A percentile compares a stretch with the other conserved stretches of the same genome.
Evolutionary conservation across 2,888 invertebrate species (phyloP).

Genomic region (Standfussiana lucernea): DNA sequence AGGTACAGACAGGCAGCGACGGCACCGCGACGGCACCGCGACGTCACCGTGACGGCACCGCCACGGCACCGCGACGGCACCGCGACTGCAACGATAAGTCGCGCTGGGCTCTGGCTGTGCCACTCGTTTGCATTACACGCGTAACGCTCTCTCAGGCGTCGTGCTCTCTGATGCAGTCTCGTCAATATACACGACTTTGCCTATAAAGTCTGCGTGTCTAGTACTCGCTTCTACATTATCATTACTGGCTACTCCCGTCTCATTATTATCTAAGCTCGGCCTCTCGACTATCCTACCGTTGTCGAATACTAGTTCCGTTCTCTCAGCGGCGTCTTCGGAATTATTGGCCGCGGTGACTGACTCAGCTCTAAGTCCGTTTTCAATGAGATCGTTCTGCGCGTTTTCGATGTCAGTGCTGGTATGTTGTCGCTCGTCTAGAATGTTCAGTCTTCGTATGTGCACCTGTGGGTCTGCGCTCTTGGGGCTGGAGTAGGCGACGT

Average conservation of each 20-base stretch:
- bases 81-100: no score
- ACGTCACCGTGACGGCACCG: no score
- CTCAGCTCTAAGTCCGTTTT: slow-evolving; percentile 29
- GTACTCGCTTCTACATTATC: slow-evolving; percentile 17
- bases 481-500: slow-evolving; percentile 73
- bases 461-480: slow-evolving; percentile 75
- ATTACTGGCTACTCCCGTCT: slow-evolving; percentile 23
- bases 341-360: neutral
- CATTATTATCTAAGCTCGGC: slow-evolving; percentile 37
- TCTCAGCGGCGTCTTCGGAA: slow-evolving; percentile 21
- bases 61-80: neutral
- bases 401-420: slow-evolving; percentile 56
- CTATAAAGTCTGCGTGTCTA: neutral
- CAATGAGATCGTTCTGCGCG: slow-evolving; percentile 51
- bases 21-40: no score
- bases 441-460: slow-evolving; percentile 57
- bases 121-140: slow-evolving; percentile 14
- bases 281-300: slow-evolving; percentile 67
- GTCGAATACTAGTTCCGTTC: slow-evolving; percentile 58
- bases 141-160: slow-evolving; percentile 9
- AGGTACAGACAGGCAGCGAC: neutral
- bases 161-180: slow-evolving; percentile 27
- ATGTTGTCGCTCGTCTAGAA: slow-evolving; percentile 20
- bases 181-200: slow-evolving; percentile 50
- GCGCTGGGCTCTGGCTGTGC: neutral